Base-by-base conservation (phyloP, 2,888 invertebrate species). In the Pheosia tremula region DNA sequence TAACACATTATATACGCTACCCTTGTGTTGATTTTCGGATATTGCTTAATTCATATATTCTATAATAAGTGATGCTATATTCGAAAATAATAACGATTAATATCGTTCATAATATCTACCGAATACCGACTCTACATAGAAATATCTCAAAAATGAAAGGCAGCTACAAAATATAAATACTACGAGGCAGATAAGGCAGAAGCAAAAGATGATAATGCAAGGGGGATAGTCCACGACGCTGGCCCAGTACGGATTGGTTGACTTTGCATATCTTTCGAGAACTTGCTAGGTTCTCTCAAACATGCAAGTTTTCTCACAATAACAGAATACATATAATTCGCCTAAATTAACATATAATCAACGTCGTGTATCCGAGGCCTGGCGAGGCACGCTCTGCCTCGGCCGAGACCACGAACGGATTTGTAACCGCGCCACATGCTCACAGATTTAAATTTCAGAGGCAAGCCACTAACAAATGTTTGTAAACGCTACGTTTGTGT, bases 311-410 rank as follows among this genome's bases (percentile, higher is more conserved):
- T 24, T 24, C 24, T 24, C 24, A 24, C 24, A 24, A 24, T 24
- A 24, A 24, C 60, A 64, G 69, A 72, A 77, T 70, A 75, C 67
- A 58, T 71, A 75, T 75, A 75, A 80, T 78, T 77, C 71, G 67
- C 66, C 24, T 62, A 73, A 76, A 81, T 80, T 79, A 78, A 72
- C 80, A 81, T 79, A 78, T 79, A 76, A 79, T 81, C 79, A 80
- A 68, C 76, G 71, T 71, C 65, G 57, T 59, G 63, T 72, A 74
- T 72, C 68, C 72, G 67, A 70, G 70, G 71, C 72, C 72, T 75
- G 68, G 67, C 64, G 70, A 62, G 63, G 67, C 78, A 71, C 80
- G 72, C 68, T 68, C 72, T 59, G 69, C 68, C 69, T 66, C 71
- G 67, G 72, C 61, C 63, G 77, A 67, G 72, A 65, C 66, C 68